Percentiles rank a stretch among this genome's conserved stretches.
Evolutionary conservation across 2,113 vertebrate species (phyloP).

Genomic region (Macrotus californicus): DNA sequence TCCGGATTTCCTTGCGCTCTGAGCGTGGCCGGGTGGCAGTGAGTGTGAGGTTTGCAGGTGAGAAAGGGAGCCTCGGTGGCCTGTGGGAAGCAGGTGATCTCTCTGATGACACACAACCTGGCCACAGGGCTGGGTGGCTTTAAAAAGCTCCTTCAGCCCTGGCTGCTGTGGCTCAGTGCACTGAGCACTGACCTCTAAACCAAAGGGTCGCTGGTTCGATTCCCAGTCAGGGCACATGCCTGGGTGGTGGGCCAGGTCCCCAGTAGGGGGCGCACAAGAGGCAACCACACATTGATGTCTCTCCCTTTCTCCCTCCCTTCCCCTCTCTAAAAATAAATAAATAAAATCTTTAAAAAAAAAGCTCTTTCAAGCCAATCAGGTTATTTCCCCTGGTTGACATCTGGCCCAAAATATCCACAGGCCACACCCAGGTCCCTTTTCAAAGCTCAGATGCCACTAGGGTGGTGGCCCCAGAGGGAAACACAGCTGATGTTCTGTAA

Average conservation of each 20-base stretch:
- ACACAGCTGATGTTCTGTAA: neutral
- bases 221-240: no score
- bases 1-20: neutral
- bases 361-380: slow-evolving; percentile 27
- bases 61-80: neutral
- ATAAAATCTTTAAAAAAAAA: neutral
- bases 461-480: slow-evolving; percentile 9
- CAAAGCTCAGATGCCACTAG: neutral
- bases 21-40: neutral
- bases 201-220: no score
- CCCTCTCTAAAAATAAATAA: no score
- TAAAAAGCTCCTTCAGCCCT: slow-evolving; percentile 38
- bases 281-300: no score
- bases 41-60: neutral
- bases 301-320: no score
- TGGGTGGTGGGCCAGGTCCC: no score
- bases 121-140: neutral
- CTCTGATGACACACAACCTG: neutral
- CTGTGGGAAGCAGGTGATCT: neutral
- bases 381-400: slow-evolving; percentile 59
- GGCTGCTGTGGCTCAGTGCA: no score
- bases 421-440: slow-evolving; percentile 28
- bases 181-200: no score
- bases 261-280: no score
- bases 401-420: slow-evolving; percentile 46